Evolutionary conservation across 2,797 vertebrate genomes (phyloP).

Genomic region (Meda fulgida): DNA sequence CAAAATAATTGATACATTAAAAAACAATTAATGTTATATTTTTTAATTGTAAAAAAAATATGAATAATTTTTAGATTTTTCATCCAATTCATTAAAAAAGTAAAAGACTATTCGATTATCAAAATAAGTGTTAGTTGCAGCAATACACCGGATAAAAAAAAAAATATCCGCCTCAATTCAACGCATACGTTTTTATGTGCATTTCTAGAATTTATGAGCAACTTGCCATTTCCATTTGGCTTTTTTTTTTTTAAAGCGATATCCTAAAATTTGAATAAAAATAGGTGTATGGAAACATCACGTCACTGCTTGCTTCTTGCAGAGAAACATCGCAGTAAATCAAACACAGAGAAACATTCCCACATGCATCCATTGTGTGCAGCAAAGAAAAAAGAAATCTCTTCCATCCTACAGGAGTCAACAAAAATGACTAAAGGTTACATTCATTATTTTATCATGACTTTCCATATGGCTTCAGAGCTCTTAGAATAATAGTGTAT

Average conservation of each 20-base stretch:
- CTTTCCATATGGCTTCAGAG: background rate
- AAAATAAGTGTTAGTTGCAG: too few relatives aligned
- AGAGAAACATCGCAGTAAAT: background rate
- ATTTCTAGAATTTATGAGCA: background rate
- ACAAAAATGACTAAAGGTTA: background rate
- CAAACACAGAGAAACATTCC: background rate
- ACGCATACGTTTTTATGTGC: background rate
- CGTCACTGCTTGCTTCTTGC: background rate
- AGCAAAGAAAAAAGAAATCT: background rate
- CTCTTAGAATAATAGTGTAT: background rate
- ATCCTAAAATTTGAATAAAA: background rate
- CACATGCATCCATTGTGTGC: background rate
- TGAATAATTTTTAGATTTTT: too few relatives aligned
- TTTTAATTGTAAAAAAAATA: too few relatives aligned
- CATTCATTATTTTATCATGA: background rate
- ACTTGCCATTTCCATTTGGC: background rate
- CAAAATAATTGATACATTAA: too few relatives aligned
- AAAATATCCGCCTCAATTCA: too few relatives aligned
- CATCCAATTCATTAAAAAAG: too few relatives aligned
- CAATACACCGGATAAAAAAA: too few relatives aligned
- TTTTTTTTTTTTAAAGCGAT: background rate
- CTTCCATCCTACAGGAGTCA: background rate
- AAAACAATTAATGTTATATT: too few relatives aligned
- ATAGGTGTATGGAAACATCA: background rate
- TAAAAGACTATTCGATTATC: too few relatives aligned